Evolutionary conservation across 1,140 invertebrate species (phyloP).

Genomic region (Ectropis grisescens): DNA sequence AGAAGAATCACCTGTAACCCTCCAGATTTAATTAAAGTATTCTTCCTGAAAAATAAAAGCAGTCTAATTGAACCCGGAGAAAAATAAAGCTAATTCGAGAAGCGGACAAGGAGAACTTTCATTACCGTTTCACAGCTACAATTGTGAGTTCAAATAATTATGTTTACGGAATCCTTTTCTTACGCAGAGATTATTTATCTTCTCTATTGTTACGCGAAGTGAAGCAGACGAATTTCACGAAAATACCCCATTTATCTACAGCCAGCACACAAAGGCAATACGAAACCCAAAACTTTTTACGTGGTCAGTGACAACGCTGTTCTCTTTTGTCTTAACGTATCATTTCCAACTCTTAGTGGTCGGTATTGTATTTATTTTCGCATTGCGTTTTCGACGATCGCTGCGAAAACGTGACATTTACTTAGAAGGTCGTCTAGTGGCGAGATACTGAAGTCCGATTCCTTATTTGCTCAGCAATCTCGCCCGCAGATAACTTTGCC

Average conservation of each 20-base stretch:
- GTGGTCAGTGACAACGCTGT: constrained; percentile 64
- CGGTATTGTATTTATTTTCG: constrained; percentile 38
- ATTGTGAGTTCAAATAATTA: constrained; percentile 65
- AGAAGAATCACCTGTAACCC: constrained; percentile 14
- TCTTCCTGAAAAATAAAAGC: constrained; percentile 39
- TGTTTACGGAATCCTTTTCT: constrained; percentile 66
- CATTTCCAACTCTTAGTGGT: constrained; percentile 39
- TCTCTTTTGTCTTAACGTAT: constrained; percentile 57
- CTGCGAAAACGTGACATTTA: constrained; percentile 7
- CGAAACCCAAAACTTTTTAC: constrained; percentile 67
- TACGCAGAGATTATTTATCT: constrained; percentile 65
- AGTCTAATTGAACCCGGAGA: constrained; percentile 40
- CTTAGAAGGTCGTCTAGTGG: constrained; percentile 19
- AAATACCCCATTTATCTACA: constrained; percentile 64
- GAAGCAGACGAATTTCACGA: constrained; percentile 64
- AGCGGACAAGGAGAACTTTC: constrained; percentile 42
- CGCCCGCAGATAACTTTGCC: constrained; percentile 51
- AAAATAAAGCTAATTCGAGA: constrained; percentile 47
- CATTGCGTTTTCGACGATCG: constrained; percentile 11
- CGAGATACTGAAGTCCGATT: constrained; percentile 27
- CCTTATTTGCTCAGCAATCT: constrained; percentile 42
- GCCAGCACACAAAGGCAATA: constrained; percentile 56
- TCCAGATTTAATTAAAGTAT: constrained; percentile 44
- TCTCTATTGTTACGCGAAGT: constrained; percentile 61
- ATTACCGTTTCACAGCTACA: constrained; percentile 55